Conservation (phyloP, 2,113 vertebrate species). For the Speoplatyrhinus poulsoni region DNA sequence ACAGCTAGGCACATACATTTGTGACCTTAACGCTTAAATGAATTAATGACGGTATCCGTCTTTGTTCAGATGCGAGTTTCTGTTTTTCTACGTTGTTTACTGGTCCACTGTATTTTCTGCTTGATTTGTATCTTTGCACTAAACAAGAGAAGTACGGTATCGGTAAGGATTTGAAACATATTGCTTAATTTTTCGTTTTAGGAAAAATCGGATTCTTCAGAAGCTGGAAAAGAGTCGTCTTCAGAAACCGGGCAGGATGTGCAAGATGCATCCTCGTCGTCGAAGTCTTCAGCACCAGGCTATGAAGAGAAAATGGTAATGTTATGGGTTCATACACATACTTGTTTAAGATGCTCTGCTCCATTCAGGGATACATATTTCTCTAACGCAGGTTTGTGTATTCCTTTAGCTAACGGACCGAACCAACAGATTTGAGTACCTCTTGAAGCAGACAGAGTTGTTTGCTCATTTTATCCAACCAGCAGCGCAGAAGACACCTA, state of each 20-base stretch:
- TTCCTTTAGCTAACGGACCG: slow-evolving; percentile 91
- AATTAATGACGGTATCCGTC: slow-evolving; percentile 16
- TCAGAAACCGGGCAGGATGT: slow-evolving; percentile 81
- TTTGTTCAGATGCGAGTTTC: slow-evolving; percentile 43
- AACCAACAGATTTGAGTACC: slow-evolving; percentile 98
- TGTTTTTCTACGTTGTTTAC: not conserved
- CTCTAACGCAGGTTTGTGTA: not conserved
- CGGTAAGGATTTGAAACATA: not conserved
- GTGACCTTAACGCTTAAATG: not conserved
- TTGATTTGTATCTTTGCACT: not conserved
- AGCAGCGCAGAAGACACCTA: slow-evolving; percentile 97
- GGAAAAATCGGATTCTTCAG: slow-evolving; percentile 68
- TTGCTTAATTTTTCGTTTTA: not conserved
- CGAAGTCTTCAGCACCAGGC: slow-evolving; percentile 79
- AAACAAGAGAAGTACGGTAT: not conserved
- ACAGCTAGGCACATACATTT: too few species aligned
- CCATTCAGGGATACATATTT: too few species aligned
- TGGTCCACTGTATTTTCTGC: not conserved
- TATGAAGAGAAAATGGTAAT: slow-evolving; percentile 98
- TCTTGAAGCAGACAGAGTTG: slow-evolving; percentile 96
- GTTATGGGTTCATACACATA: not conserved
- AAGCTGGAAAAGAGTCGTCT: slow-evolving; percentile 72
- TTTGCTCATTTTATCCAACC: slow-evolving; percentile 99
- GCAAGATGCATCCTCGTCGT: slow-evolving; percentile 80
- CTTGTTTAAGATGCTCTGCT: too few species aligned